Conservation (phyloP, 2,797 vertebrate genomes). For the Sarcoramphus papa region DNA sequence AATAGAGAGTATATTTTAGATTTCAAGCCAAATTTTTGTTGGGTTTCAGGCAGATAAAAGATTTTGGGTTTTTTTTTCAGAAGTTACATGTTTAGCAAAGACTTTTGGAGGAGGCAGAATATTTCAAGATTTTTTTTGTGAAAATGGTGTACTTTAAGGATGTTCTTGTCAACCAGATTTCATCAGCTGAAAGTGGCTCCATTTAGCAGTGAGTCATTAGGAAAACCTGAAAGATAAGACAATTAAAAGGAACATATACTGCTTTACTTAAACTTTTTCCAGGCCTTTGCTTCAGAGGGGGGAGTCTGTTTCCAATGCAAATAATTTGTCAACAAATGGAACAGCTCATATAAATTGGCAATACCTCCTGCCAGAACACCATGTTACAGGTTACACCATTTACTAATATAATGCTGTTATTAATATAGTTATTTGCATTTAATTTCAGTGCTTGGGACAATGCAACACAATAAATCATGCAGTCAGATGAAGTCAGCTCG, state of each 20-base stretch:
- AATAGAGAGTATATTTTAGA: not conserved
- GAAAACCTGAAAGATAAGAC: not conserved
- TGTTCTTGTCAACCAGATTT: not conserved
- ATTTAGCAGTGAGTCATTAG: not conserved
- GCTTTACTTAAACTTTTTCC: not conserved
- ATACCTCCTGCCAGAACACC: not conserved
- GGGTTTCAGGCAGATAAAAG: not conserved
- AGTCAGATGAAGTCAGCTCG: not conserved
- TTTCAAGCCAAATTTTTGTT: not conserved
- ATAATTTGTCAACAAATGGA: not conserved
- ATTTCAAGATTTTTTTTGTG: not conserved
- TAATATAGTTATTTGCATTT: not conserved
- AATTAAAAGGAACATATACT: not conserved
- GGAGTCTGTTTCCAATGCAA: not conserved
- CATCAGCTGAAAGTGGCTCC: not conserved
- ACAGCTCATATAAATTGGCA: not conserved
- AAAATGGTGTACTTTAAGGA: not conserved
- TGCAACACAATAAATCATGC: not conserved
- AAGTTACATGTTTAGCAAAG: not conserved
- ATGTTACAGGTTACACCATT: not conserved
- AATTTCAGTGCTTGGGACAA: not conserved
- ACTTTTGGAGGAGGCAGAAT: not conserved
- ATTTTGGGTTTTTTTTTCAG: not conserved
- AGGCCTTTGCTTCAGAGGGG: not conserved
- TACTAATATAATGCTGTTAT: not conserved